Evolutionary conservation across 1,140 invertebrate genomes (phyloP).

Genomic region (Cotesia vestalis): DNA sequence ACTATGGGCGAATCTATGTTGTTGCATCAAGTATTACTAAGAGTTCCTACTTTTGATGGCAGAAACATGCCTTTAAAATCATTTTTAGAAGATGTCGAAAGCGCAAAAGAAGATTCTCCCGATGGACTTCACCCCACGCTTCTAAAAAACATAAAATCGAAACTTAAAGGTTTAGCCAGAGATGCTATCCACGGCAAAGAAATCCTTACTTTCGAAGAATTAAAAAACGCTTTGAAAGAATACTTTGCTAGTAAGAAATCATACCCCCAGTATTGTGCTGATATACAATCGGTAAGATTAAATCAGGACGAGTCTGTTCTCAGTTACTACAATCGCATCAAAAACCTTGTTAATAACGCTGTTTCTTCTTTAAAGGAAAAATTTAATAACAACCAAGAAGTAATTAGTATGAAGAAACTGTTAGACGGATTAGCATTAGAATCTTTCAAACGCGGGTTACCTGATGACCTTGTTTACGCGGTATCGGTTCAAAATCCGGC

Average conservation of each 20-base stretch:
- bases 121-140: constrained; percentile 5
- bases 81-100: constrained; percentile 31
- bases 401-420: neutral
- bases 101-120: neutral
- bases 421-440: constrained; percentile 12
- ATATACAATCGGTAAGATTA: constrained; percentile 25
- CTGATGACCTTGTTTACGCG: constrained; percentile 21
- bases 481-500: constrained; percentile 27
- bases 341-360: constrained; percentile 6
- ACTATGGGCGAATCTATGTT: constrained; percentile 22
- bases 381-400: neutral
- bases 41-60: constrained; percentile 19
- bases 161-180: constrained; percentile 25
- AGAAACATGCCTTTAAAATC: constrained; percentile 30
- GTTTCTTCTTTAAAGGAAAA: constrained; percentile 18
- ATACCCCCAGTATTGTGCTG: constrained; percentile 9
- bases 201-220: neutral
- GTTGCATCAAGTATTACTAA: constrained; percentile 19
- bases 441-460: constrained; percentile 11
- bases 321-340: constrained; percentile 17
- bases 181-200: constrained; percentile 24
- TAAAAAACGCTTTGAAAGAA: constrained; percentile 21
- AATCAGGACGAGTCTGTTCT: constrained; percentile 20
- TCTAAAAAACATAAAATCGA: constrained; percentile 13
- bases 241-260: constrained; percentile 12